Conservation (phyloP, 2,797 vertebrate species). For the Kryptopterus vitreolus region DNA sequence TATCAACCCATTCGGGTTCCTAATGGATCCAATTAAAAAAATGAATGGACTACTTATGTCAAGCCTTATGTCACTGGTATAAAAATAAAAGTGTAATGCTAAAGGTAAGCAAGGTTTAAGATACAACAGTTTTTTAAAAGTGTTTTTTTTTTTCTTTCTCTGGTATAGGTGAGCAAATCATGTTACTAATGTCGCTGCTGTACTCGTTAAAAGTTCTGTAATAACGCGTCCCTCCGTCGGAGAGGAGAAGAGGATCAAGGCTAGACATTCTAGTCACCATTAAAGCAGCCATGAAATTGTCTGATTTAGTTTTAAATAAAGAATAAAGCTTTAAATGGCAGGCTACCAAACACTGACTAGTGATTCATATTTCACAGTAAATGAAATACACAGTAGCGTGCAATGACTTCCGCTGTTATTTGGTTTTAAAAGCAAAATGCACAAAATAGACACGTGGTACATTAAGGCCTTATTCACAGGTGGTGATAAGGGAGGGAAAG, state of each 20-base stretch:
- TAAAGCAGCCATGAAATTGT: constrained; percentile 21
- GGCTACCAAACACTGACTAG: not conserved
- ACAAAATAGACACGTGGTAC: not conserved
- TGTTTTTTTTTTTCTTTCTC: too few relatives aligned
- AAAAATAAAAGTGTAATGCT: not conserved
- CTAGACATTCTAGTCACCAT: constrained; percentile 17
- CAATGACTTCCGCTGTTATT: constrained; percentile 4
- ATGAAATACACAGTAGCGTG: not conserved
- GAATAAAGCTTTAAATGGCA: constrained; percentile 7
- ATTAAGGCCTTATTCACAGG: not conserved
- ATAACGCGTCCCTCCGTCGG: not conserved
- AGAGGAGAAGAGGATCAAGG: not conserved
- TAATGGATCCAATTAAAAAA: constrained; percentile 21
- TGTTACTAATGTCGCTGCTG: not conserved
- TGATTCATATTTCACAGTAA: not conserved
- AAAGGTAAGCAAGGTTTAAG: not conserved
- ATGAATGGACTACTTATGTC: constrained; percentile 20
- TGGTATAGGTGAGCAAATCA: constrained; percentile 10
- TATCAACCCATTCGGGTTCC: not conserved
- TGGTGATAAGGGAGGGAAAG: not conserved
- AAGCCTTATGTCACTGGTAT: not conserved
- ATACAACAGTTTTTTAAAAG: constrained; percentile 6
- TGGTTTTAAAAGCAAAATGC: constrained; percentile 8
- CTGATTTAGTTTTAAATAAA: not conserved
- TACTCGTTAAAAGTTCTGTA: constrained; percentile 7